phyloP scores from a whole-genome alignment of 2,797 vertebrate genomes.

The Halcyon leucocephala region DNA sequence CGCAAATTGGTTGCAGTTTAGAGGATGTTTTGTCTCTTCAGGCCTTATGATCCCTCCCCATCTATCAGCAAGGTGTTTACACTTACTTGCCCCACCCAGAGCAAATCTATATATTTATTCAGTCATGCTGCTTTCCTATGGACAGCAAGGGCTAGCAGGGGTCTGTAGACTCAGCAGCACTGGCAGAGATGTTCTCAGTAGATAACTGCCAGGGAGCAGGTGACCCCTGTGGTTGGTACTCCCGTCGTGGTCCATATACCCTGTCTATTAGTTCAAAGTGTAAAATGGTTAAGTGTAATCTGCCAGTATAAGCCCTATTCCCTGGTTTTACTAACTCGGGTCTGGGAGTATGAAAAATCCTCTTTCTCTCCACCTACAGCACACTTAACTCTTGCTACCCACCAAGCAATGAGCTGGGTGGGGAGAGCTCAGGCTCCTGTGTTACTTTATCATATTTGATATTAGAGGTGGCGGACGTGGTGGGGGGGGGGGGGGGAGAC shows the following conservation, averaged over 20 bases:
- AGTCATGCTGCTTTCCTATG: neutral
- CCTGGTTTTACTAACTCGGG: neutral
- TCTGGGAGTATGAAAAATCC: neutral
- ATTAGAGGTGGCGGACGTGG: neutral
- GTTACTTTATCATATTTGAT: neutral
- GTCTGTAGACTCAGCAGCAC: neutral
- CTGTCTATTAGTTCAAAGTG: neutral
- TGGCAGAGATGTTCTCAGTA: neutral
- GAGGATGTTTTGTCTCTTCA: neutral
- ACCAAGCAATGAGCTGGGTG: neutral
- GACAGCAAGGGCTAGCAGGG: neutral
- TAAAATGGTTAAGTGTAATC: neutral
- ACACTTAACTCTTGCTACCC: neutral
- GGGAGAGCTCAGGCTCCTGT: neutral
- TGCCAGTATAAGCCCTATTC: neutral
- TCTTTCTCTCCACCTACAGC: neutral
- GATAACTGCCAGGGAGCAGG: neutral
- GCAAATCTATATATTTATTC: neutral
- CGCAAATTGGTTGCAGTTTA: neutral
- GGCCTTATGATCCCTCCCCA: neutral
- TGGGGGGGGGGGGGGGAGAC: too few species aligned
- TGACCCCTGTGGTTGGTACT: neutral
- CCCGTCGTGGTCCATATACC: neutral
- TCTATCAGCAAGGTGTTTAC: neutral
- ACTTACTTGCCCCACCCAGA: neutral